Evolutionary conservation across 1,140 invertebrate species (phyloP).

Genomic region (Sinella curviseta): DNA sequence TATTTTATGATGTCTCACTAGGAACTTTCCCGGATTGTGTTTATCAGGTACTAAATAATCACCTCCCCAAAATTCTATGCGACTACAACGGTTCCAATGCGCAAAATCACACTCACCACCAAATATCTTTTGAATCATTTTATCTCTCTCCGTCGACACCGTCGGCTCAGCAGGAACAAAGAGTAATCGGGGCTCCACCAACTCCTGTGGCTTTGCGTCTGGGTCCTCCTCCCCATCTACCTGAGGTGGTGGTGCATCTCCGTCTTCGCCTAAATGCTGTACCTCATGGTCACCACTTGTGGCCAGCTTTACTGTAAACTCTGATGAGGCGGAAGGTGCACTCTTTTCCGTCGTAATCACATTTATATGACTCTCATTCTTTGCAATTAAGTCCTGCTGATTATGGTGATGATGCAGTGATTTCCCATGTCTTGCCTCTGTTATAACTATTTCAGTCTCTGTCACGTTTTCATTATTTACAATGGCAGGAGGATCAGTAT

Average conservation of each 20-base stretch:
- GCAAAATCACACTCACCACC: conserved; percentile 31
- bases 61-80: conserved; percentile 18
- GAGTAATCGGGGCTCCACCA: neutral
- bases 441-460: neutral
- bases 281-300: neutral
- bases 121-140: conserved; percentile 21
- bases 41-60: conserved; percentile 30
- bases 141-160: conserved; percentile 21
- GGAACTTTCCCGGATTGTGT: conserved; percentile 21
- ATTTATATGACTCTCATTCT: neutral
- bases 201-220: neutral
- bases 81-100: conserved; percentile 29
- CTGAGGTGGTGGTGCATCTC: neutral
- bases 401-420: neutral
- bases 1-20: neutral
- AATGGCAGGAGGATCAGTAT: neutral
- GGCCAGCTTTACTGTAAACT: neutral
- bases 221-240: neutral
- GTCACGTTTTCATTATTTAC: neutral
- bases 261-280: neutral
- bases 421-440: neutral
- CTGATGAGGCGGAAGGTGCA: neutral
- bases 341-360: neutral
- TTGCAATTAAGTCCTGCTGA: neutral
- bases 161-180: neutral